These are phyloP conservation scores for Beris chalybata DNA, from an alignment of 2,888 invertebrate genomes.

Conservation along the genomic window DNA sequence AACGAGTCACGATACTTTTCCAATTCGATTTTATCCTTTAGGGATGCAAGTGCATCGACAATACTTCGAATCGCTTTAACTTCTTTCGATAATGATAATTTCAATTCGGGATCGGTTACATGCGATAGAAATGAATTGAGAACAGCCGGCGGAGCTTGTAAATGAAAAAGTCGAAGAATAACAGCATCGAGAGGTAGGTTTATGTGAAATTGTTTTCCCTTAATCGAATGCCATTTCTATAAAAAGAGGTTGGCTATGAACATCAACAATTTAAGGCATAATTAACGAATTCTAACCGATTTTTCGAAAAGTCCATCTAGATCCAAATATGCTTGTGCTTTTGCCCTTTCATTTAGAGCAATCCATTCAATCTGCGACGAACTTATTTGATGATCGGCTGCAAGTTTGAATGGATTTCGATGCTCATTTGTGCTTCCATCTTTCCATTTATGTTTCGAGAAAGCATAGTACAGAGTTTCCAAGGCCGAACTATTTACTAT, in stretches of 20 bases:
- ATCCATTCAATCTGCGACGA: conserved; percentile 72
- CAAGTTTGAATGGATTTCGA: conserved; percentile 49
- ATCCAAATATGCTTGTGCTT: conserved; percentile 52
- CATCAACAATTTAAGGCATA: too few species aligned
- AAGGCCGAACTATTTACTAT: conserved; percentile 46
- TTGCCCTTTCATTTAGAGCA: conserved; percentile 60
- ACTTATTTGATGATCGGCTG: conserved; percentile 57
- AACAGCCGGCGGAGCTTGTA: conserved; percentile 51
- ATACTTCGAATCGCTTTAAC: conserved; percentile 52
- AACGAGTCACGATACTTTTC: conserved; percentile 48
- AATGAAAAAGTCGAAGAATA: conserved; percentile 48
- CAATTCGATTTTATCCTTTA: conserved; percentile 52
- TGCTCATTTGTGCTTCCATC: conserved; percentile 45
- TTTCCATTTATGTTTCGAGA: conserved; percentile 52
- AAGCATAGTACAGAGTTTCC: conserved; percentile 50
- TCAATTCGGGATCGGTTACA: conserved; percentile 49
- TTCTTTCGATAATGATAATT: conserved; percentile 48
- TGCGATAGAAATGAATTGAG: conserved; percentile 52
- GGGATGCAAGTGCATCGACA: conserved; percentile 51
- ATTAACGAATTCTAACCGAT: conserved; percentile 23
- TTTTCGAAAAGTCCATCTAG: conserved; percentile 45
- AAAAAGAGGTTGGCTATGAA: background rate
- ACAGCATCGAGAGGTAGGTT: conserved; percentile 52
- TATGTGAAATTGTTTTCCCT: conserved; percentile 54
- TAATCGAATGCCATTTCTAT: conserved; percentile 51